A percentile compares a stretch with the other conserved stretches of the same genome.
Conservation (phyloP, 2,113 vertebrate genomes). For the Tamias sibiricus region DNA sequence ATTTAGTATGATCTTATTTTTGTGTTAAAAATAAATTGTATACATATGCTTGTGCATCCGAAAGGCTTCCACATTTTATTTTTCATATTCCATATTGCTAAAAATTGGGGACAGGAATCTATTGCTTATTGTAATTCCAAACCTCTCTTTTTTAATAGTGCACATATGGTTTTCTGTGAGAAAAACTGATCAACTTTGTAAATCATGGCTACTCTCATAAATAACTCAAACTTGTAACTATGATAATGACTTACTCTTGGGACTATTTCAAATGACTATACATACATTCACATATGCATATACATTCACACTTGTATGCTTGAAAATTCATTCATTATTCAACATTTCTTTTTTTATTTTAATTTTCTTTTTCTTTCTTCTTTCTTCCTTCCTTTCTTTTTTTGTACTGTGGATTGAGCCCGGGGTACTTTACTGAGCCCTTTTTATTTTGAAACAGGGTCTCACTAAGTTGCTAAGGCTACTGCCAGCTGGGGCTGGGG, state of each 20-base stretch:
- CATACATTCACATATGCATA: neutral
- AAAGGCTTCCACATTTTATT: neutral
- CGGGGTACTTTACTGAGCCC: too few relatives aligned
- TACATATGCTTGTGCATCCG: neutral
- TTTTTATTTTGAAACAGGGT: too few relatives aligned
- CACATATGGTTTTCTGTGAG: neutral
- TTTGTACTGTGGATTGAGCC: too few relatives aligned
- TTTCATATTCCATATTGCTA: neutral
- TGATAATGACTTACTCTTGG: slow-evolving; percentile 28
- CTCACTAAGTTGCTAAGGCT: too few relatives aligned
- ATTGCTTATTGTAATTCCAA: slow-evolving; percentile 41
- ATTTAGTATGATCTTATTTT: neutral
- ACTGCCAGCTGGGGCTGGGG: too few relatives aligned
- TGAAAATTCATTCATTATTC: neutral
- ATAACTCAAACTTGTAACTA: slow-evolving; percentile 23
- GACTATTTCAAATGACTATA: neutral
- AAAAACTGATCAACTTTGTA: slow-evolving; percentile 28
- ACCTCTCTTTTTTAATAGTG: slow-evolving; percentile 14
- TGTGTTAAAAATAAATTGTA: neutral
- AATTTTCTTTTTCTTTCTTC: too few relatives aligned
- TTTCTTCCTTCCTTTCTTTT: too few relatives aligned
- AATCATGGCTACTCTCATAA: slow-evolving; percentile 29
- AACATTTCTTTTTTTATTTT: neutral
- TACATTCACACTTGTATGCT: neutral
- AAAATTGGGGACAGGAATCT: neutral